A percentile compares a stretch with the other conserved stretches of the same genome.
These are phyloP conservation scores for Enteromius paludinosus DNA, from an alignment of 2,797 vertebrate genomes.

Conservation along the genomic window DNA sequence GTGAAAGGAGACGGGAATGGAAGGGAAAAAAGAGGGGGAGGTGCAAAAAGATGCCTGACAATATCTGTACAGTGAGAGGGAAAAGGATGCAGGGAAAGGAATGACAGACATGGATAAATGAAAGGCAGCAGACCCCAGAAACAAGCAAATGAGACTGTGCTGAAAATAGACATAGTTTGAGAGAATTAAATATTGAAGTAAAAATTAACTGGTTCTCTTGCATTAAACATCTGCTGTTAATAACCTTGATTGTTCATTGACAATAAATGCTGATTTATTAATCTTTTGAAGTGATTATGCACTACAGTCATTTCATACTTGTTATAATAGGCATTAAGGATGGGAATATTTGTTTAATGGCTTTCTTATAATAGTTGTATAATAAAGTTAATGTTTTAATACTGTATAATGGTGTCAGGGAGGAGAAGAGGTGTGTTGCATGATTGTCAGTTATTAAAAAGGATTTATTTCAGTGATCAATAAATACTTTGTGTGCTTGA, in stretches of 20 bases:
- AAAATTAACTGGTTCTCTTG: background rate
- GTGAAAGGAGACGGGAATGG: conserved; percentile 24
- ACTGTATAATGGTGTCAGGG: background rate
- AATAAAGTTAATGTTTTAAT: background rate
- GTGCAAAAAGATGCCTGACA: conserved; percentile 42
- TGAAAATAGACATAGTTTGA: background rate
- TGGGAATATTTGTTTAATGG: background rate
- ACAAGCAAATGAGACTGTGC: background rate
- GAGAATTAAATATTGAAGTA: background rate
- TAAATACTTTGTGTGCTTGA: background rate
- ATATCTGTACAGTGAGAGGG: conserved; percentile 38
- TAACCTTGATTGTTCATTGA: background rate
- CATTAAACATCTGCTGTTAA: background rate
- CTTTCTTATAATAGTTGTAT: background rate
- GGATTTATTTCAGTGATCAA: background rate
- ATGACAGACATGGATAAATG: conserved; percentile 16
- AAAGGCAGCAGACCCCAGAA: background rate
- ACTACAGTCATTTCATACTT: background rate
- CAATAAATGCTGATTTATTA: background rate
- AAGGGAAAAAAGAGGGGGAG: conserved; percentile 31
- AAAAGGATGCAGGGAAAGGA: conserved; percentile 20
- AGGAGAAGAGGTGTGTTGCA: background rate
- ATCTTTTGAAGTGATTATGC: conserved; percentile 1
- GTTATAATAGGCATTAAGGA: background rate
- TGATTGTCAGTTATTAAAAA: background rate